These are phyloP conservation scores for Narcine bancroftii DNA, from an alignment of 2,113 vertebrate genomes.

Conservation along the genomic window DNA sequence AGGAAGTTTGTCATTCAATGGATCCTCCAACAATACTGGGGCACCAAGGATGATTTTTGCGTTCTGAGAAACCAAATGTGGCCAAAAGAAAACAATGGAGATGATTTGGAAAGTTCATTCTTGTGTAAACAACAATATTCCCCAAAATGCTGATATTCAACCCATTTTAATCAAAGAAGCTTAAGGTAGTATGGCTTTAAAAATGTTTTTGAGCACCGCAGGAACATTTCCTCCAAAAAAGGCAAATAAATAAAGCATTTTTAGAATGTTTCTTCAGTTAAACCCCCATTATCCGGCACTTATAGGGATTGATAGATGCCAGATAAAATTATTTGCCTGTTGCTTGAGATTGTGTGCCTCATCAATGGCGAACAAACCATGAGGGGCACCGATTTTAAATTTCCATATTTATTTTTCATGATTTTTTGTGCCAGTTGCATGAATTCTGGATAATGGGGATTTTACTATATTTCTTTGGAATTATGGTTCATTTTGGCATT, in stretches of 20 bases:
- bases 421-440: too few species aligned
- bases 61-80: background rate
- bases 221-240: background rate
- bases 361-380: too few species aligned
- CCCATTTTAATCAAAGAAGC: background rate
- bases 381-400: too few species aligned
- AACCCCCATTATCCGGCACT: too few species aligned
- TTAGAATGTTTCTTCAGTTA: constrained; percentile 3
- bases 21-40: background rate
- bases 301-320: too few species aligned
- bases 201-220: background rate
- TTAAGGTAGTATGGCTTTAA: background rate
- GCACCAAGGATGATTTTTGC: background rate
- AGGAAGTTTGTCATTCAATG: background rate
- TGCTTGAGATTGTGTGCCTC: too few species aligned
- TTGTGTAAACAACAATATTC: background rate
- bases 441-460: too few species aligned
- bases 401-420: too few species aligned
- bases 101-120: too few species aligned
- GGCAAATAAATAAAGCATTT: background rate
- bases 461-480: background rate
- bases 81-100: background rate
- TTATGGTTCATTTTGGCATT: background rate
- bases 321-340: too few species aligned
- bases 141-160: background rate